phyloP scores from a whole-genome alignment of 1,140 invertebrate species.

The Drosophila sucinea region DNA sequence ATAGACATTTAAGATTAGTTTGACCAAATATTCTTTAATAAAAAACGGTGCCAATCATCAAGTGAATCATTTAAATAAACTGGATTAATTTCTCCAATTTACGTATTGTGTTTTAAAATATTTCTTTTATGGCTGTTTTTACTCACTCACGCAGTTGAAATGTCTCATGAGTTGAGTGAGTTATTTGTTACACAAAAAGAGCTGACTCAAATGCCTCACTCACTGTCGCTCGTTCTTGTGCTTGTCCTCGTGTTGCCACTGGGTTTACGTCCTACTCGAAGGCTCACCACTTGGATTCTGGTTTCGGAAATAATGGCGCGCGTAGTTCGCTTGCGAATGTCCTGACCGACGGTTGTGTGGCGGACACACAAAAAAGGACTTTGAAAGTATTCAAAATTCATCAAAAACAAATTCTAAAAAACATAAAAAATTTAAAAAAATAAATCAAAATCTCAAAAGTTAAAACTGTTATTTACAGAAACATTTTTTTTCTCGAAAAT shows the following conservation, averaged over 20 bases:
- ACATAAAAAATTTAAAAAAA: neutral
- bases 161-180: neutral
- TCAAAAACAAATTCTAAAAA: neutral
- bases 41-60: too few relatives aligned
- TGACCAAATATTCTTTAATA: too few relatives aligned
- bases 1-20: too few relatives aligned
- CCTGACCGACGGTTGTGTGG: constrained; percentile 64
- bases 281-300: constrained; percentile 42
- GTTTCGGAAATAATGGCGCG: constrained; percentile 48
- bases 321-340: constrained; percentile 73
- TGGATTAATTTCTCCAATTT: neutral
- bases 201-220: constrained; percentile 8
- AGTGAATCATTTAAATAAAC: too few relatives aligned
- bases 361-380: constrained; percentile 30
- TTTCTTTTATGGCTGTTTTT: too few relatives aligned
- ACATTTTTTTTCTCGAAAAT: neutral
- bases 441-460: neutral
- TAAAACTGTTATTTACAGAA: neutral
- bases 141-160: neutral
- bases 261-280: constrained; percentile 35
- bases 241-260: neutral
- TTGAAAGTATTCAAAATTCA: neutral
- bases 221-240: neutral
- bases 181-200: neutral
- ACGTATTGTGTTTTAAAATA: neutral